Percentiles rank a stretch among this genome's conserved stretches.
Evolutionary conservation across 2,797 vertebrate species (phyloP).

Genomic region (Lepilemur ruficaudatus): DNA sequence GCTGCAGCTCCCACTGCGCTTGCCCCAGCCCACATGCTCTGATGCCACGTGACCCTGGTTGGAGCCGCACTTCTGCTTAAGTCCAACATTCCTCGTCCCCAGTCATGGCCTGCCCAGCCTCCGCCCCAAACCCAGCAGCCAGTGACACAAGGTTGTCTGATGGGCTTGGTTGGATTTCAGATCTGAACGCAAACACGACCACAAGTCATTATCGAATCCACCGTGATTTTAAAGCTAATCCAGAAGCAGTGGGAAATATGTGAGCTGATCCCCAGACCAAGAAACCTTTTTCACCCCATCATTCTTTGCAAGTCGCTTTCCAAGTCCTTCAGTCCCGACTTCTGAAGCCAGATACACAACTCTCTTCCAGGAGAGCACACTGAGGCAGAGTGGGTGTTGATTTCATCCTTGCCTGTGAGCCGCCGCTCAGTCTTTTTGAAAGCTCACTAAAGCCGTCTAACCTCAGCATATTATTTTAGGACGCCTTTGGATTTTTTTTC

Average conservation of each 20-base stretch:
- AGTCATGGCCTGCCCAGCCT: background rate
- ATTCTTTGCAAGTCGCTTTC: background rate
- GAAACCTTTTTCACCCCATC: background rate
- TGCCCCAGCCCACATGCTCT: background rate
- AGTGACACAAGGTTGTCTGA: background rate
- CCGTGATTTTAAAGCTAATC: background rate
- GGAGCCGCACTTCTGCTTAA: background rate
- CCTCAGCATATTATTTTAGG: constrained; percentile 80
- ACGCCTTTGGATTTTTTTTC: constrained; percentile 71
- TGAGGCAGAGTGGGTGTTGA: background rate
- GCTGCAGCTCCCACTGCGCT: background rate
- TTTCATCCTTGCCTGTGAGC: background rate
- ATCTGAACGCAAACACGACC: background rate
- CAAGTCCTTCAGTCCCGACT: background rate
- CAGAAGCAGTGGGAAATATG: background rate
- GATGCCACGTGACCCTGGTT: background rate
- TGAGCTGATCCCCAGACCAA: background rate
- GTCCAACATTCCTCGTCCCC: background rate
- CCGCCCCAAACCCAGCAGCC: background rate
- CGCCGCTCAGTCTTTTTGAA: background rate
- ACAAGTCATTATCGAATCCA: background rate
- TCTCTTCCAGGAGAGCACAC: background rate
- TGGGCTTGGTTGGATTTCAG: background rate
- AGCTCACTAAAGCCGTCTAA: constrained; percentile 68
- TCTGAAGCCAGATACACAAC: background rate